phyloP scores from a whole-genome alignment of 2,888 invertebrate species.

The Eupithecia inturbata region DNA sequence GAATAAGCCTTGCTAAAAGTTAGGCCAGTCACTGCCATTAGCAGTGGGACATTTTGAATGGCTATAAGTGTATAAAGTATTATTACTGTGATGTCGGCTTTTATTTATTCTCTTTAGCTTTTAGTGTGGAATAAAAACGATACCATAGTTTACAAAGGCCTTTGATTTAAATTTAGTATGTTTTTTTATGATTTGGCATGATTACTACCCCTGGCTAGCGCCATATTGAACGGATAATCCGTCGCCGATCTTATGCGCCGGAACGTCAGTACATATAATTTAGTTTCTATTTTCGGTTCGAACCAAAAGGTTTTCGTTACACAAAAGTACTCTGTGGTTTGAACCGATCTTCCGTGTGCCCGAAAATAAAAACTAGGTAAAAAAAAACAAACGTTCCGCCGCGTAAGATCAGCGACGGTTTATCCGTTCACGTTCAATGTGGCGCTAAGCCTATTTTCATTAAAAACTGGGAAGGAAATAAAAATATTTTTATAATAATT shows the following conservation, averaged over 20 bases:
- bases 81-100: constrained; percentile 53
- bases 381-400: no score
- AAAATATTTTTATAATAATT: constrained; percentile 15
- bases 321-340: no score
- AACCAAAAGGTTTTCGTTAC: no score
- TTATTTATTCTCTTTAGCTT: constrained; percentile 46
- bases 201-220: neutral
- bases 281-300: no score
- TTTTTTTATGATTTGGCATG: neutral
- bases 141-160: constrained; percentile 8
- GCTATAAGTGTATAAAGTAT: constrained; percentile 46
- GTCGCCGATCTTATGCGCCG: no score
- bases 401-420: no score
- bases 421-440: no score
- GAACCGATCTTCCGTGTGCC: no score
- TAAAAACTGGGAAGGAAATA: neutral
- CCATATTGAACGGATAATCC: no score
- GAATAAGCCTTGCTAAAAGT: constrained; percentile 14
- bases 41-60: constrained; percentile 8
- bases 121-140: constrained; percentile 41
- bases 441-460: neutral
- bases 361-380: no score
- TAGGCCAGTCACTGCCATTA: constrained; percentile 26
- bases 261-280: no score
- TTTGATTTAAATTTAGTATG: constrained; percentile 16